Evolutionary conservation across 2,888 invertebrate genomes (phyloP).

Genomic region (Acanthosepion esculentum): DNA sequence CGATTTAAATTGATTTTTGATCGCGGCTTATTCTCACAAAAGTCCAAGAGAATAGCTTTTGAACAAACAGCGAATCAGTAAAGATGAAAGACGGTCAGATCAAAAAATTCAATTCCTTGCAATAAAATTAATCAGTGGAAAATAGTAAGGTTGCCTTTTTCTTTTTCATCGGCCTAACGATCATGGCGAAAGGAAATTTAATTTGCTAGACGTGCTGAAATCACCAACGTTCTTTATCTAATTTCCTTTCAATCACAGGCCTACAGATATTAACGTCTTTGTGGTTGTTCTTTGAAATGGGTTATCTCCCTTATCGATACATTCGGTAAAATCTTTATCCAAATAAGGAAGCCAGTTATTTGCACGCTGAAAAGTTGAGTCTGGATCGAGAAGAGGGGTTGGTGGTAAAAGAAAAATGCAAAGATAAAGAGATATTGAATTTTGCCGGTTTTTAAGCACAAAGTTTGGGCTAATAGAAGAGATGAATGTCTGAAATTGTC

Average conservation of each 20-base stretch:
- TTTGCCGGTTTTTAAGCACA: background rate
- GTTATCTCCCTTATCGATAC: background rate
- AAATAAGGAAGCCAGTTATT: background rate
- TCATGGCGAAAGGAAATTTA: background rate
- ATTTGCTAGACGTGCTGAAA: background rate
- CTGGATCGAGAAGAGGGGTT: background rate
- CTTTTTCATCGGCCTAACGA: background rate
- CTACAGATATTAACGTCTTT: background rate
- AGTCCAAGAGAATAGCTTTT: too few relatives aligned
- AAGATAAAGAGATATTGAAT: background rate
- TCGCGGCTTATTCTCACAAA: too few relatives aligned
- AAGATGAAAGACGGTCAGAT: too few relatives aligned
- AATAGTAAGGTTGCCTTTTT: background rate
- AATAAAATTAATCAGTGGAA: too few relatives aligned
- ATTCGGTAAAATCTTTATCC: background rate
- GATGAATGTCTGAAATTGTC: background rate
- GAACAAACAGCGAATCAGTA: too few relatives aligned
- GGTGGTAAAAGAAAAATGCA: background rate
- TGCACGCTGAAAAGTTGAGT: background rate
- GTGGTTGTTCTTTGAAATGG: background rate
- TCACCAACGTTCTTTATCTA: background rate
- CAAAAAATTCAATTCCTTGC: too few relatives aligned
- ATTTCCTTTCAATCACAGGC: background rate
- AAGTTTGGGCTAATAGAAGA: background rate
- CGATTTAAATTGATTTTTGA: too few relatives aligned